phyloP scores from a whole-genome alignment of 2,113 vertebrate genomes.

The Bothrops jararaca region DNA sequence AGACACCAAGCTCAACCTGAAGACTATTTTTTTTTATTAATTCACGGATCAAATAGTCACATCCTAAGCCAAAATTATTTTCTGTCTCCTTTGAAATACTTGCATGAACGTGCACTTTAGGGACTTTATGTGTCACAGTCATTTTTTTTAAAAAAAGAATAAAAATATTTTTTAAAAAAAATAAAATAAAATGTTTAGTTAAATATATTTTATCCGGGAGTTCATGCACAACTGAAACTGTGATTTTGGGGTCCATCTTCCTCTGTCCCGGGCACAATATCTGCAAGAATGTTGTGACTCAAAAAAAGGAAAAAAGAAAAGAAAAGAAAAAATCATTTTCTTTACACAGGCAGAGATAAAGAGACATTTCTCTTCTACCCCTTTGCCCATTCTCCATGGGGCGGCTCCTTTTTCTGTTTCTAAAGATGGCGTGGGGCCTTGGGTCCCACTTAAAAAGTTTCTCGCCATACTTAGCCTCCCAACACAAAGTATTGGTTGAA shows the following conservation, averaged over 20 bases:
- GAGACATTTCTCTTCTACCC: conserved; percentile 71
- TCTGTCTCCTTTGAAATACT: not conserved
- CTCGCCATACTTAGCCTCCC: conserved; percentile 87
- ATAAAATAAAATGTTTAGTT: not conserved
- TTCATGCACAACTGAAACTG: accelerated
- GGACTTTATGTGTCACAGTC: not conserved
- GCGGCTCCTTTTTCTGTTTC: conserved; percentile 79
- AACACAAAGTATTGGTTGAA: conserved; percentile 90
- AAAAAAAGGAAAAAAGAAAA: not conserved
- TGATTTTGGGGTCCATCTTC: conserved; percentile 21
- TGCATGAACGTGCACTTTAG: not conserved
- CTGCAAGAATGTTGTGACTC: conserved; percentile 37
- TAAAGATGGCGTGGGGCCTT: conserved; percentile 83
- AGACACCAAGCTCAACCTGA: not conserved
- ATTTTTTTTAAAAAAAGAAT: not conserved
- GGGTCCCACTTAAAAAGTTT: conserved; percentile 90
- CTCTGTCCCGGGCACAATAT: conserved; percentile 42
- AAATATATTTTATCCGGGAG: not conserved
- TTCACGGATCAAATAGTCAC: not conserved
- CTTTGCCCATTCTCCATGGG: conserved; percentile 71
- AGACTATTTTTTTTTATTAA: not conserved
- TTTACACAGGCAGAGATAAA: conserved; percentile 62
- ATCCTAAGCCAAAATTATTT: not conserved
- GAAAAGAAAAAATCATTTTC: conserved; percentile 46
- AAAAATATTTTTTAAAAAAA: not conserved